Evolutionary conservation across 2,797 vertebrate genomes (phyloP), one percentile per base, ranked within the genome.

Genomic region (Xyrichtys novacula): DNA sequence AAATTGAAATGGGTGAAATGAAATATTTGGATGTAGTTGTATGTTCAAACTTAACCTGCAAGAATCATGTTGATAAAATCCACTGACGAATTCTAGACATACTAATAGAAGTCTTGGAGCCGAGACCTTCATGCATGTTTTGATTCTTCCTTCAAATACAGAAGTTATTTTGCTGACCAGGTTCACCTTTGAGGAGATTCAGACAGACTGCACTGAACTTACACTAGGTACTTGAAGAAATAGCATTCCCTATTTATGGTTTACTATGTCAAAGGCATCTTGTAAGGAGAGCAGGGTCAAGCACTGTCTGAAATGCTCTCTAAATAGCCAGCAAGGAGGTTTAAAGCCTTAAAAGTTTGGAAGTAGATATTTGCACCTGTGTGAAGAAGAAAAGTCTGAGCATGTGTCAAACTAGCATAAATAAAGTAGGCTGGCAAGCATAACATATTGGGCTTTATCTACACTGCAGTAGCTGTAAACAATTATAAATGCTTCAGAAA

Each of bases 401-500:
- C 10, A 16, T 7, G 17, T 20, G n/a, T 25, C 31, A 46, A 1
- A 19, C 15, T 14, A 29, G 23, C 23, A 22, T 29, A 17, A 2
- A 9, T 6, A 22, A 44, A 46, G 26, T 28, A 38, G 12, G 6
- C 14, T 25, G 3, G 22, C 36, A 25, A 47, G 43, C 6, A n/a
- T 16, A 7, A 7, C 3, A 5, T 25, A 20, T 11, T 15, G 23
- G 12, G 6, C 10, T 43, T 10, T 5, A 36, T 9, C 5, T 44
- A 26, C 17, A 14, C 14, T 32, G 3, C 17, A 22, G 22, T 17
- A 2, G 16, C 25, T 7, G 7, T 25, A 40, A 22, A 57, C 22
- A 32, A 5, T 11, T 17, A 59, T 20, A 32, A 25, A 36, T 63
- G 39, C 38, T 53, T 25, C 15, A 52, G 50, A 65, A 25, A 34